Evolutionary conservation across 2,888 invertebrate genomes (phyloP).

Genomic region (Boloria euphrosyne): DNA sequence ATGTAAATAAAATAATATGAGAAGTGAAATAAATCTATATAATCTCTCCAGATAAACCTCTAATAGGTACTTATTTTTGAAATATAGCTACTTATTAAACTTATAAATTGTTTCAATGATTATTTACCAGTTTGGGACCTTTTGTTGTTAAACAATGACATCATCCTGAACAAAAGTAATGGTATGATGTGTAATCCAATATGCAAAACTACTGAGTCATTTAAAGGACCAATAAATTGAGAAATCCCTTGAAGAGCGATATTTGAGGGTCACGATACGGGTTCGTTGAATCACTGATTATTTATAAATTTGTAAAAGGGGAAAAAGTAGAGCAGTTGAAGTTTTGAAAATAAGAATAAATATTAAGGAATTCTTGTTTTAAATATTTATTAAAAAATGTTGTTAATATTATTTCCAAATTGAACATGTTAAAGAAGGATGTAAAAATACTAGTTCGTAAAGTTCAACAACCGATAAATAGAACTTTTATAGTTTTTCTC

Average conservation of each 20-base stretch:
- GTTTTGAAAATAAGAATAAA: too few species aligned
- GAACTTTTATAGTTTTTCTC: constrained; percentile 23
- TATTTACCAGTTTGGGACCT: constrained; percentile 3
- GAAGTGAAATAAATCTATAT: too few species aligned
- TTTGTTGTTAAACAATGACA: constrained; percentile 51
- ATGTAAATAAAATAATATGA: too few species aligned
- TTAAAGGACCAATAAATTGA: constrained; percentile 39
- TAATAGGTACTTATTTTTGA: not conserved
- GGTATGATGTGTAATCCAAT: constrained; percentile 62
- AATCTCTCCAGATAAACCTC: too few species aligned
- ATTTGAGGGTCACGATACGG: constrained; percentile 28
- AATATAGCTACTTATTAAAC: not conserved
- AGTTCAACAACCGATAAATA: constrained; percentile 34
- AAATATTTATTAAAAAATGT: not conserved
- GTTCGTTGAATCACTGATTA: constrained; percentile 18
- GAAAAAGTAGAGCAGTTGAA: too few species aligned
- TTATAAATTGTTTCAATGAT: not conserved
- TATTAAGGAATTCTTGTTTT: not conserved
- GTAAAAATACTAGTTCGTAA: not conserved
- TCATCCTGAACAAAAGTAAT: constrained; percentile 50
- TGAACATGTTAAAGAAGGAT: not conserved
- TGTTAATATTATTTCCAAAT: not conserved
- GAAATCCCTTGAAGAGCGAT: constrained; percentile 31
- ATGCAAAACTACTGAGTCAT: constrained; percentile 61
- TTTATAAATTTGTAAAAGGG: not conserved